phyloP scores from a whole-genome alignment of 1,140 invertebrate genomes.

The Anoplolepis gracilipes region DNA sequence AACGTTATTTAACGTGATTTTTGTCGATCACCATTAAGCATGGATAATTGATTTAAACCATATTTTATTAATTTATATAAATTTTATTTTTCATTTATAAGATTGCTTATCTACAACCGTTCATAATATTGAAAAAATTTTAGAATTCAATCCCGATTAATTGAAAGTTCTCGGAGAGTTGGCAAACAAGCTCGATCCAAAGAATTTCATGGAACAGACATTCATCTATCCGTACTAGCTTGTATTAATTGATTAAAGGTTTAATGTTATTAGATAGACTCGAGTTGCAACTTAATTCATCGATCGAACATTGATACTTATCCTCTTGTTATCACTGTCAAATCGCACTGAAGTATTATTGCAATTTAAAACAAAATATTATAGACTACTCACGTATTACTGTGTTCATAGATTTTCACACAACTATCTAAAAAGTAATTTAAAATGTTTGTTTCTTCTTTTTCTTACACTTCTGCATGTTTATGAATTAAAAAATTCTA shows the following conservation, averaged over 20 bases:
- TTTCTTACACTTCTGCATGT: not conserved
- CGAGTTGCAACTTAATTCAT: not conserved
- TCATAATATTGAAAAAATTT: not conserved
- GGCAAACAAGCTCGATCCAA: not conserved
- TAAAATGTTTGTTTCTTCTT: not conserved
- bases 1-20: not conserved
- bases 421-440: not conserved
- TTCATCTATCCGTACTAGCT: not conserved
- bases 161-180: not conserved
- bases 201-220: constrained; percentile 13
- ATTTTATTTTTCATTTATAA: not conserved
- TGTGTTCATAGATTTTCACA: constrained; percentile 19
- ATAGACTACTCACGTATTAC: constrained; percentile 17
- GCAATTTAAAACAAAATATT: not conserved
- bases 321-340: not conserved
- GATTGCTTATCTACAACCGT: not conserved
- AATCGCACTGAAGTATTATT: not conserved
- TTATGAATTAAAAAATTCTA: not conserved
- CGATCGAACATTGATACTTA: not conserved
- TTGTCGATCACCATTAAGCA: not conserved
- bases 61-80: not conserved
- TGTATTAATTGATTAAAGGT: not conserved
- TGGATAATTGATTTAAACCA: not conserved
- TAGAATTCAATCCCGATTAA: not conserved
- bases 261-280: constrained; percentile 21